A percentile compares a stretch with the other conserved stretches of the same genome.
These are phyloP conservation scores for Thaleichthys pacificus DNA, from an alignment of 2,797 vertebrate species.

Conservation along the genomic window DNA sequence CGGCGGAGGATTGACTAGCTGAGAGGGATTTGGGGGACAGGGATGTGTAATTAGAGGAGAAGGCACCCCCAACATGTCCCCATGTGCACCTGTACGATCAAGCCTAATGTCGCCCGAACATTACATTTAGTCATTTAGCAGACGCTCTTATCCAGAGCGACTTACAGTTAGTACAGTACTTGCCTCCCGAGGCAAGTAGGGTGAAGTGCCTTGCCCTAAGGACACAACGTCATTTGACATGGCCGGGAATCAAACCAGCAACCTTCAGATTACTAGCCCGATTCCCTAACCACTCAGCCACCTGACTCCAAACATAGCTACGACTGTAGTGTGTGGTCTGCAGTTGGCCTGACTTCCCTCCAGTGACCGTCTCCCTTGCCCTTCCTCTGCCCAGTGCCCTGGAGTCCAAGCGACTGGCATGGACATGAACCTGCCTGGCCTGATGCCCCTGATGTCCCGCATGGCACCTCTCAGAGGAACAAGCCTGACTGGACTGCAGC, in stretches of 20 bases:
- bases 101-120: slow-evolving; percentile 9
- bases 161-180: too few species aligned
- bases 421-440: slow-evolving; percentile 68
- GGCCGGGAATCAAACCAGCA: too few species aligned
- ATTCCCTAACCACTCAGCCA: too few species aligned
- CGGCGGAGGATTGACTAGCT: slow-evolving; percentile 17
- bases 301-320: slow-evolving; percentile 6
- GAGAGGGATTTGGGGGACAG: not conserved
- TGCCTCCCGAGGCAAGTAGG: too few species aligned
- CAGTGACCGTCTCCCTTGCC: slow-evolving; percentile 28
- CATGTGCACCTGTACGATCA: slow-evolving; percentile 11
- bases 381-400: slow-evolving; percentile 44
- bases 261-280: too few species aligned
- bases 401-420: slow-evolving; percentile 51
- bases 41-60: slow-evolving; percentile 18
- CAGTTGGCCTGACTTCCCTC: slow-evolving; percentile 1
- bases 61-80: not conserved
- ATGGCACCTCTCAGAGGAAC: slow-evolving; percentile 64
- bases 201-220: too few species aligned
- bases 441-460: slow-evolving; percentile 62
- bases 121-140: too few species aligned
- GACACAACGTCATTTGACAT: too few species aligned
- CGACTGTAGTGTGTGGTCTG: not conserved
- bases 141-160: too few species aligned
- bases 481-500: slow-evolving; percentile 57